These are phyloP conservation scores for Lepidothrix coronata DNA, from an alignment of 2,113 vertebrate species.

Conservation along the genomic window DNA sequence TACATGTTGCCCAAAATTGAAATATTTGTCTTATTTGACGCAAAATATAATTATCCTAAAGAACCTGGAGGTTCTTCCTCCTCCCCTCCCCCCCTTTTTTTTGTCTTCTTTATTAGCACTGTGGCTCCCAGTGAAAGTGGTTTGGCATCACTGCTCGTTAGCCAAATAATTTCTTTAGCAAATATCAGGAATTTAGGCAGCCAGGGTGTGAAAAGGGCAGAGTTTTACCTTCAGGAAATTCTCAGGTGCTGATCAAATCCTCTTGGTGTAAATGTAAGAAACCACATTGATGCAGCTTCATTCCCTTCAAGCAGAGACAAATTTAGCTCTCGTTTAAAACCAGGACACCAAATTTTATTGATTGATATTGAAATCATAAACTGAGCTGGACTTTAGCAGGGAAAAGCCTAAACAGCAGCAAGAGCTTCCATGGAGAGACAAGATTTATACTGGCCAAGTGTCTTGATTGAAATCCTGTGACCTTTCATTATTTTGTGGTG, in stretches of 20 bases:
- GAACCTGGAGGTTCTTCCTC: slow-evolving; percentile 4
- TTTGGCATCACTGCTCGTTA: background rate
- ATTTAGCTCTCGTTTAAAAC: background rate
- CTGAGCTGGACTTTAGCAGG: background rate
- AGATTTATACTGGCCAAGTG: background rate
- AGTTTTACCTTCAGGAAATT: background rate
- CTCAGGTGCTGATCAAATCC: background rate
- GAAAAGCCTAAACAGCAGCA: background rate
- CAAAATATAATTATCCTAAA: slow-evolving; percentile 46
- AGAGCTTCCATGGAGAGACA: background rate
- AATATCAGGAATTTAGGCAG: background rate
- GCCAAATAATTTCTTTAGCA: slow-evolving; percentile 18
- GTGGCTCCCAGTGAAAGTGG: background rate
- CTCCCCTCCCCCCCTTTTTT: background rate
- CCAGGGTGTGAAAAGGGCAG: background rate
- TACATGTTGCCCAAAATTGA: slow-evolving; percentile 51
- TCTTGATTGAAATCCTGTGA: slow-evolving; percentile 37
- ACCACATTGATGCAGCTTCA: background rate
- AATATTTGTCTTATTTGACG: slow-evolving; percentile 52
- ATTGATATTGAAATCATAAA: slow-evolving; percentile 9
- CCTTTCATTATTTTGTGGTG: background rate
- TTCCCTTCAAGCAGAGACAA: background rate
- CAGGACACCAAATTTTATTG: background rate
- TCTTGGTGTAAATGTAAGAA: background rate
- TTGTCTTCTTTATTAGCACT: background rate